phyloP scores from a whole-genome alignment of 2,797 vertebrate genomes.

The Mus spretus region DNA sequence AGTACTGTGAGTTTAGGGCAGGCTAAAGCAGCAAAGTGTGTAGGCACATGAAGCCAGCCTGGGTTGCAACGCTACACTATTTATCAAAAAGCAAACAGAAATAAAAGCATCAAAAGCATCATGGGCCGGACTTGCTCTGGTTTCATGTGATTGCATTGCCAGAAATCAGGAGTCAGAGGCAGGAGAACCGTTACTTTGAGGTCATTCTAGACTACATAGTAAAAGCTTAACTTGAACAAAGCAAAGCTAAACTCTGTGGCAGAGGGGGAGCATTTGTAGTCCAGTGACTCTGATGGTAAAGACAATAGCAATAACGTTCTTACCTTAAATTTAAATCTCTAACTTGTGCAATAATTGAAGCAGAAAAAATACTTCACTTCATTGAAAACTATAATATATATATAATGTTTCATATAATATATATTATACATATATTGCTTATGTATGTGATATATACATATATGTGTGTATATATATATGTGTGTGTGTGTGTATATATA shows the following conservation, averaged over 20 bases:
- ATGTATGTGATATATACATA: background rate
- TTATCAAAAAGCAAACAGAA: background rate
- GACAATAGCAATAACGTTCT: background rate
- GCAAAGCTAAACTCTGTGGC: background rate
- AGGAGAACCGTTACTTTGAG: background rate
- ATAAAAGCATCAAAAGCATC: too few relatives aligned
- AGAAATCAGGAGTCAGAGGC: background rate
- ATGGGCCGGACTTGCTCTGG: too few relatives aligned
- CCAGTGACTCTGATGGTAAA: background rate
- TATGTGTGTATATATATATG: background rate
- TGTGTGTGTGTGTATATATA: background rate
- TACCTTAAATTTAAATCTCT: background rate
- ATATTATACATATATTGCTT: background rate
- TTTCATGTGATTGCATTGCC: background rate
- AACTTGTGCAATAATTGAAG: background rate
- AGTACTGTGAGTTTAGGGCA: background rate
- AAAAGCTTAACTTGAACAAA: background rate
- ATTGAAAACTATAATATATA: background rate
- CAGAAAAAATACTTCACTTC: conserved; percentile 15
- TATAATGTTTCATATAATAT: background rate
- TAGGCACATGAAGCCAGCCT: background rate
- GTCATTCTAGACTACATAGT: background rate
- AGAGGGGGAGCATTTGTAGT: background rate
- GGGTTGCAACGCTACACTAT: background rate
- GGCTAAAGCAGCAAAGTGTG: background rate